Percentiles rank a stretch among this genome's conserved stretches.
These are phyloP conservation scores for Opisthocomus hoazin DNA, from an alignment of 2,113 vertebrate genomes.

Conservation along the genomic window DNA sequence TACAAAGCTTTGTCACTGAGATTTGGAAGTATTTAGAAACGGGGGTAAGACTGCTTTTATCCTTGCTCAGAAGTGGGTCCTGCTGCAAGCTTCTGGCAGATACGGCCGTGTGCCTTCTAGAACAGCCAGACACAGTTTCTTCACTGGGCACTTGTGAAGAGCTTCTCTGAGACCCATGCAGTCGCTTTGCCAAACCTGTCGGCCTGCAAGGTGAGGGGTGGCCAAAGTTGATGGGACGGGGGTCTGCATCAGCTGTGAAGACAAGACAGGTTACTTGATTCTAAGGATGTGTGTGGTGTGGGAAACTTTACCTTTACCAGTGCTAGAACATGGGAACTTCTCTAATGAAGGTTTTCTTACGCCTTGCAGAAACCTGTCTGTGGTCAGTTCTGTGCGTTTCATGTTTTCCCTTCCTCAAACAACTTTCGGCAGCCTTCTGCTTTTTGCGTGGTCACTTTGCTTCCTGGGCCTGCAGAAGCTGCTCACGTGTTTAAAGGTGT, in stretches of 20 bases:
- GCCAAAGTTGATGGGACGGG: background rate
- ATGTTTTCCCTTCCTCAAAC: background rate
- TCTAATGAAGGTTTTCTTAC: background rate
- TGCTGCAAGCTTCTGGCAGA: background rate
- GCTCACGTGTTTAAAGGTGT: rapidly evolving
- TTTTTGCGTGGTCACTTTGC: background rate
- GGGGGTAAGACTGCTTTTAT: background rate
- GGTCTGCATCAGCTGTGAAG: background rate
- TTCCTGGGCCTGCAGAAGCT: background rate
- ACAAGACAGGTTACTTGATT: background rate
- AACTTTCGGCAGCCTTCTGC: background rate
- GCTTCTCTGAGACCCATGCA: rapidly evolving
- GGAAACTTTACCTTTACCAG: background rate
- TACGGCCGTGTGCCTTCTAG: background rate
- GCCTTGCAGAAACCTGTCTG: background rate
- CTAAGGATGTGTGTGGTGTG: background rate
- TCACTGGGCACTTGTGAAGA: background rate
- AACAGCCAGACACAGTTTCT: background rate
- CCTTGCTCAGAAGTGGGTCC: background rate
- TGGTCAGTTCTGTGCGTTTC: background rate
- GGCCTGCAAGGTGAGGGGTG: background rate
- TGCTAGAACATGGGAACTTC: background rate
- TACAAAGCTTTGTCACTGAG: background rate
- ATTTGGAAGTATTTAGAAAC: background rate
- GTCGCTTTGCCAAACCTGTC: background rate